These are phyloP conservation scores for Cassiopea xamachana DNA, from an alignment of 30 jellyfish, hydroid and myxozoan genomes.

Conservation along the genomic window DNA sequence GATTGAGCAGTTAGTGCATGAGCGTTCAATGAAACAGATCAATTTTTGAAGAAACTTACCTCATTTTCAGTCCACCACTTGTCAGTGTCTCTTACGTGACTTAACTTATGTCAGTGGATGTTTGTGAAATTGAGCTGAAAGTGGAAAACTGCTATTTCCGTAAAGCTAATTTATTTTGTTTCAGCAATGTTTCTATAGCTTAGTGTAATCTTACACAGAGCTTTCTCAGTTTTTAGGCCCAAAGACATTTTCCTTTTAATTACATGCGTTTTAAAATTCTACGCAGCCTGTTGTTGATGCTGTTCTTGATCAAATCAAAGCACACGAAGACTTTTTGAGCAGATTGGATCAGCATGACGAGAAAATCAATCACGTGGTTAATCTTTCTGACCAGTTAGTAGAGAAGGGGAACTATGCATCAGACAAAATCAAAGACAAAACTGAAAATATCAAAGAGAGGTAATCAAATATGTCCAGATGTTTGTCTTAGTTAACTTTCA, in stretches of 20 bases:
- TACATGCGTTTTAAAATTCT: neutral
- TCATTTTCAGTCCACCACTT: no score
- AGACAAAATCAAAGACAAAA: conserved; percentile 82
- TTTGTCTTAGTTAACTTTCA: neutral
- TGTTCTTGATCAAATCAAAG: conserved; percentile 82
- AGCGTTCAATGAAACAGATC: no score
- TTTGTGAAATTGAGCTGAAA: no score
- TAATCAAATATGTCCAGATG: neutral
- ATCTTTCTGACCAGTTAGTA: conserved; percentile 78
- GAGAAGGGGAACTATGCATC: conserved; percentile 83
- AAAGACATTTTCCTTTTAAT: neutral
- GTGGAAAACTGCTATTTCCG: no score
- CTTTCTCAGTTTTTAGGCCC: neutral
- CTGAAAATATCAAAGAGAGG: conserved; percentile 84
- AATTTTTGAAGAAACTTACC: no score
- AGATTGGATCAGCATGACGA: conserved; percentile 95
- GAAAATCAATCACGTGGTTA: conserved; percentile 84
- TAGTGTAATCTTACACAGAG: no score
- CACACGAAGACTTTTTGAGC: conserved; percentile 82
- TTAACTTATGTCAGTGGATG: no score
- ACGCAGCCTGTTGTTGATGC: conserved; percentile 97
- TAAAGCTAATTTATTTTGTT: no score
- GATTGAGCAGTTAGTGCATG: no score
- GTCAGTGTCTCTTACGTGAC: no score
- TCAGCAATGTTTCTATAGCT: no score